Evolutionary conservation across 2,113 vertebrate genomes (phyloP).

Genomic region (Gymnarchus niloticus): DNA sequence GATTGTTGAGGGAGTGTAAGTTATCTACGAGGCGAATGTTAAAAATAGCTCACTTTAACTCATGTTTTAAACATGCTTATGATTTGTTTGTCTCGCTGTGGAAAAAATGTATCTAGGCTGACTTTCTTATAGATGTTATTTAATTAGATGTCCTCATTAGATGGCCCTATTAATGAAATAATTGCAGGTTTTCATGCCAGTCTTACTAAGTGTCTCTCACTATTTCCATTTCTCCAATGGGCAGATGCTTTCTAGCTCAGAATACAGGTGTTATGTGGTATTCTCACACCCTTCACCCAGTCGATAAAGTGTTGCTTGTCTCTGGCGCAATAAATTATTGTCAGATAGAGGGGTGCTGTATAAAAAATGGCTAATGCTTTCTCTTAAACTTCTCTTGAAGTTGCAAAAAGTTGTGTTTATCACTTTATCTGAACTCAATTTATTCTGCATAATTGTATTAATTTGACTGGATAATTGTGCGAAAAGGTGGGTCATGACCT

Average conservation of each 20-base stretch:
- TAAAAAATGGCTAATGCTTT: background rate
- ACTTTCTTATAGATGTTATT: background rate
- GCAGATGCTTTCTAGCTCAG: background rate
- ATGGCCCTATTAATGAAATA: background rate
- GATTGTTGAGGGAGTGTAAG: background rate
- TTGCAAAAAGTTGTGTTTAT: background rate
- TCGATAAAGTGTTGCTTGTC: background rate
- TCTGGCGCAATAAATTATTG: too few species aligned
- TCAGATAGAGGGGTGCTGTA: background rate
- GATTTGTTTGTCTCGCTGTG: background rate
- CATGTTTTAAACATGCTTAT: conserved; percentile 9
- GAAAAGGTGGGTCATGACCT: background rate
- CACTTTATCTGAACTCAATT: background rate
- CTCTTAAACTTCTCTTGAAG: background rate
- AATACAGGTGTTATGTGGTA: background rate
- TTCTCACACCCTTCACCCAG: background rate
- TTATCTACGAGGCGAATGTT: background rate
- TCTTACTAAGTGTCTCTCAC: background rate
- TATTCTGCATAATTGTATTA: background rate
- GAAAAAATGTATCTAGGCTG: background rate
- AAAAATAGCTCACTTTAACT: background rate
- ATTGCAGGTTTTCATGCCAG: background rate
- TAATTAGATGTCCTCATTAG: background rate
- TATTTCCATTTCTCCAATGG: background rate
- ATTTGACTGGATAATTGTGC: background rate